Percentiles rank a stretch among this genome's conserved stretches.
phyloP scores from a whole-genome alignment of 2,797 vertebrate genomes.

The Trichosurus vulpecula region DNA sequence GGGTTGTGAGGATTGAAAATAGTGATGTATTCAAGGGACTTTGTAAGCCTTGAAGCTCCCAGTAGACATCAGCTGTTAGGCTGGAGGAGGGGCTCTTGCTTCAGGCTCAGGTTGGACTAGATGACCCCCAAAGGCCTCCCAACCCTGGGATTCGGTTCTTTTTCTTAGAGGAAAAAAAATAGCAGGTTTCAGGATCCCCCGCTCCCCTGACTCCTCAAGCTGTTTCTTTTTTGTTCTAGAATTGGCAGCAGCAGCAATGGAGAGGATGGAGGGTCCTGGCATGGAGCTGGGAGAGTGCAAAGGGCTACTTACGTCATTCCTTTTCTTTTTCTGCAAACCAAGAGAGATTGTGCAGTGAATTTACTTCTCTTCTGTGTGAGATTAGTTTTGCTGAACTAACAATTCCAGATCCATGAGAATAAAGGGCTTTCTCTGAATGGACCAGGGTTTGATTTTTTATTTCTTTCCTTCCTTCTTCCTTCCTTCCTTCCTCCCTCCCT shows the following conservation, averaged over 20 bases:
- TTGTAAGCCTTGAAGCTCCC: not conserved
- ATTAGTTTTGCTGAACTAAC: slow-evolving; percentile 53
- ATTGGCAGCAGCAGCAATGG: not conserved
- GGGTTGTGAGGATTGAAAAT: not conserved
- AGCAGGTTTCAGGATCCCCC: not conserved
- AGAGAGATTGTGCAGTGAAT: slow-evolving; percentile 30
- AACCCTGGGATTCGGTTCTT: not conserved
- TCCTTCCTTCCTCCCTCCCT: no score
- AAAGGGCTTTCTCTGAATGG: slow-evolving; percentile 44
- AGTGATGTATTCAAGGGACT: not conserved
- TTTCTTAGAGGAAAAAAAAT: not conserved
- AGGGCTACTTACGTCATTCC: not conserved
- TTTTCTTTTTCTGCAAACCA: slow-evolving; percentile 46
- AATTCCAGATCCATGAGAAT: slow-evolving; percentile 60
- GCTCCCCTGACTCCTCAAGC: not conserved
- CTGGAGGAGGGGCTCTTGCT: not conserved
- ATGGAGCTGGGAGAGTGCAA: slow-evolving; percentile 15
- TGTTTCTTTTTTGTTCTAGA: not conserved
- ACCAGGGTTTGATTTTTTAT: slow-evolving; percentile 47
- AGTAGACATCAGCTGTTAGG: not conserved
- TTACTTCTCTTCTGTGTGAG: slow-evolving; percentile 35
- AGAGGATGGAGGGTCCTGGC: slow-evolving; percentile 21
- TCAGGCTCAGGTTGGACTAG: not conserved
- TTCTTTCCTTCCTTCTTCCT: not conserved
- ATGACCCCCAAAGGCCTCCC: not conserved